Evolutionary conservation across 2,888 invertebrate genomes (phyloP), one percentile per base, ranked within the genome.

Genomic region (Barypeithes pellucidus): DNA sequence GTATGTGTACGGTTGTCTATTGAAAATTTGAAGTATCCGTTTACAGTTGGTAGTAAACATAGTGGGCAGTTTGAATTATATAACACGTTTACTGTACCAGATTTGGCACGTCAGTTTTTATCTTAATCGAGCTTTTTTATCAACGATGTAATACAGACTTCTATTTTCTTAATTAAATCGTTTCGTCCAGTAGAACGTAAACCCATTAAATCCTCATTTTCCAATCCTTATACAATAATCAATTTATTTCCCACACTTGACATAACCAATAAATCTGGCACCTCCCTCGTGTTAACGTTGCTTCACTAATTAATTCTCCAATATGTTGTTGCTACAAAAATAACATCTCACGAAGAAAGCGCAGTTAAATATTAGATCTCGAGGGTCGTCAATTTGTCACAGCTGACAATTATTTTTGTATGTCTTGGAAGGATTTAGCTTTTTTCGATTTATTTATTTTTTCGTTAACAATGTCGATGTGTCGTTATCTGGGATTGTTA

Each of bases 341-440:
- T 70, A 70, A 70, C 70, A 47, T 57, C 60, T 36, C 36, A 45
- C 39, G 47, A 50, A 52, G 68, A 68, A 70, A 65, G 54, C 67
- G 18, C 68, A 29, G 70, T 65, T 65, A 70, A 70, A 65, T 70
- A 63, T 70, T 70, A 57, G 59, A 63, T 70, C 65, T 70, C 70
- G 16, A 59, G 65, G 70, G 70, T 59, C 63, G 41, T 70, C 70
- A 57, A 70, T 70, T 70, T 70, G 70, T 70, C 65, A 70, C 65
- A 54, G 63, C 63, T 70, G 70, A 70, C 70, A 70, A 70, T 70
- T 70, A 70, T 70, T 65, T 70, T 63, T 50, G 45, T 47, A 59
- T 50, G 69, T 65, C 36, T 63, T 39, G 43, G 52, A 20, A 59
- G 59, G 65, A 65, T 70, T 70, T 69, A 69, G 43, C 45, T 62